These are phyloP conservation scores for Watsonalla binaria DNA, from an alignment of 2,888 invertebrate genomes.

Conservation along the genomic window DNA sequence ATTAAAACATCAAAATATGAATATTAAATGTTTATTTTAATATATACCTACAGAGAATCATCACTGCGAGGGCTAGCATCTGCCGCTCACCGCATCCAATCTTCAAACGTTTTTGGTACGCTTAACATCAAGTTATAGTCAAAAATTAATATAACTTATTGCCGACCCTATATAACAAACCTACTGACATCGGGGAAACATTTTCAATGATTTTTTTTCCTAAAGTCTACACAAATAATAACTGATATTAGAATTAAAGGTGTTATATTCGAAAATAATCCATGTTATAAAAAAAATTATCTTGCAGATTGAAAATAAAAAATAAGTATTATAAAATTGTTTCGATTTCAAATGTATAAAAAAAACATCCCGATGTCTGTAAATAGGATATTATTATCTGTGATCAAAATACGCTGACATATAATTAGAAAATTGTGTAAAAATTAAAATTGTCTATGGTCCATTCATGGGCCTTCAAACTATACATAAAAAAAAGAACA, in stretches of 20 bases:
- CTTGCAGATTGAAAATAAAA: too few species aligned
- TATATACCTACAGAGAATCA: conserved; percentile 73
- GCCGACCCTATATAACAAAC: conserved; percentile 18
- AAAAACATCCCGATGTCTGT: not conserved
- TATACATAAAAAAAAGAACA: conserved; percentile 24
- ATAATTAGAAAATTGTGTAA: not conserved
- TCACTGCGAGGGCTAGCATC: conserved; percentile 34
- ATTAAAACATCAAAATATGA: conserved; percentile 9
- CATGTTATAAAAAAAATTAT: too few species aligned
- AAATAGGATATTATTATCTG: not conserved
- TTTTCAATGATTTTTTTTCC: not conserved
- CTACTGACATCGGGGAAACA: conserved; percentile 28
- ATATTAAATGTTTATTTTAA: conserved; percentile 59
- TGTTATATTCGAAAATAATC: too few species aligned
- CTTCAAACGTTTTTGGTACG: conserved; percentile 60
- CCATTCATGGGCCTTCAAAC: conserved; percentile 12
- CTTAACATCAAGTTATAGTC: conserved; percentile 45
- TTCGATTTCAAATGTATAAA: too few species aligned
- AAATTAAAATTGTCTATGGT: not conserved
- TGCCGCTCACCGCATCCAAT: conserved; percentile 26
- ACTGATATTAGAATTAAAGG: not conserved
- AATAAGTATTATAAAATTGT: too few species aligned
- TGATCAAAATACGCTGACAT: not conserved
- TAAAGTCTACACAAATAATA: not conserved
- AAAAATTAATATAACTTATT: conserved; percentile 25